Evolutionary conservation across 2,113 vertebrate genomes (phyloP).

Genomic region (Mus pahari): DNA sequence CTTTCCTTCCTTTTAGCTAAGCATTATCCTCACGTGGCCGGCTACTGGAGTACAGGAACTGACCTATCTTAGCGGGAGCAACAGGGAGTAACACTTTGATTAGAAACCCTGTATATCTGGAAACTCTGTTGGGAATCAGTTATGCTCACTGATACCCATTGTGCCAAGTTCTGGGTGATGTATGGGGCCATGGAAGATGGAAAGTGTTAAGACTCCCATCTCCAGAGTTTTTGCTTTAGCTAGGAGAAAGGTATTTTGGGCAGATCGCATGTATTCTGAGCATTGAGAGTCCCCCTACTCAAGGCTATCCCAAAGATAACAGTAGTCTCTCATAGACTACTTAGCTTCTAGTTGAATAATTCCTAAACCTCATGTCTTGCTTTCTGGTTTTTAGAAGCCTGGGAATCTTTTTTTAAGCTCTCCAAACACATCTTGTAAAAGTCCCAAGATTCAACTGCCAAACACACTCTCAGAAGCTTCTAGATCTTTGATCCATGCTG

Average conservation of each 20-base stretch:
- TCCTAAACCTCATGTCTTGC: background rate
- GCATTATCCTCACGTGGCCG: background rate
- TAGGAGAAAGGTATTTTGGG: background rate
- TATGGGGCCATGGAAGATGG: background rate
- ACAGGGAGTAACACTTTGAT: background rate
- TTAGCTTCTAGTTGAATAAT: background rate
- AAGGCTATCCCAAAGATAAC: background rate
- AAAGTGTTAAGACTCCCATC: background rate
- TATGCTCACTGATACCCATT: background rate
- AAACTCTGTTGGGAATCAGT: background rate
- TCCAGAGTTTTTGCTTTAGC: background rate
- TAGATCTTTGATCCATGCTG: background rate
- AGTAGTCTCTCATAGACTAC: background rate
- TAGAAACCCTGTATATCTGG: background rate
- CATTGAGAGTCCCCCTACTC: background rate
- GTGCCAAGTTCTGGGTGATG: background rate
- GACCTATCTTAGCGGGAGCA: background rate
- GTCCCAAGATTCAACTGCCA: background rate
- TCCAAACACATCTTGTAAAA: background rate
- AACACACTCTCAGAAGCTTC: background rate
- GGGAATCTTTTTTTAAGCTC: background rate
- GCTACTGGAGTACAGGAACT: background rate
- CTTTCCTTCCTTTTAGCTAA: background rate
- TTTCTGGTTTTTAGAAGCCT: background rate
- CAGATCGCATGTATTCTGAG: background rate